These are phyloP conservation scores for Drosophila siamana DNA, from an alignment of 2,888 invertebrate genomes.

Conservation along the genomic window DNA sequence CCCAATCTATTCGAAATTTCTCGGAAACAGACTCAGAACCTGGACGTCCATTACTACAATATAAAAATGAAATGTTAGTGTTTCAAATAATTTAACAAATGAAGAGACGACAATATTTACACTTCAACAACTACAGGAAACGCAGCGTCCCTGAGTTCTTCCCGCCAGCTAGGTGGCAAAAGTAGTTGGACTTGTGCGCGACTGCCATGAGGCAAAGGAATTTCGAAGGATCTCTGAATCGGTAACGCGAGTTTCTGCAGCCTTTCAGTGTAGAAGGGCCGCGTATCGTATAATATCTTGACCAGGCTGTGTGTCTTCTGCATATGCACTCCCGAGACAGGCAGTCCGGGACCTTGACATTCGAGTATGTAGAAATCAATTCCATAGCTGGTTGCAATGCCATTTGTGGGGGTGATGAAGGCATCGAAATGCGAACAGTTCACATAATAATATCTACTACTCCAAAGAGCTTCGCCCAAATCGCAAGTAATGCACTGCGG, in stretches of 20 bases:
- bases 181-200: conserved; percentile 94
- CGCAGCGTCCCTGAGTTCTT: conserved; percentile 93
- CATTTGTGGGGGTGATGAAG: conserved; percentile 88
- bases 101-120: conserved; percentile 85
- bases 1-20: conserved; percentile 94
- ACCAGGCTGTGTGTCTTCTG: conserved; percentile 91
- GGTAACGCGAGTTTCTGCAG: conserved; percentile 93
- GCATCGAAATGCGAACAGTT: conserved; percentile 95
- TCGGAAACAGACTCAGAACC: conserved; percentile 96
- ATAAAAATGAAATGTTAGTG: background rate
- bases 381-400: conserved; percentile 83
- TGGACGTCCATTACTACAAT: conserved; percentile 94
- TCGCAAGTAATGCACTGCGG: conserved; percentile 95
- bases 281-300: conserved; percentile 91
- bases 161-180: conserved; percentile 95
- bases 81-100: background rate
- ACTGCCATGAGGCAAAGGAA: conserved; percentile 93
- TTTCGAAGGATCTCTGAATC: conserved; percentile 92
- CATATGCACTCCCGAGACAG: conserved; percentile 92
- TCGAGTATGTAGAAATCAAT: conserved; percentile 90
- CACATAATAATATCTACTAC: conserved; percentile 91
- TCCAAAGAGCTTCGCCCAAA: conserved; percentile 90
- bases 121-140: conserved; percentile 96
- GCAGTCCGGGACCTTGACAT: conserved; percentile 96
- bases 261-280: conserved; percentile 88